Evolutionary conservation across 2,888 invertebrate species (phyloP).

Genomic region (Chironomus tentans): DNA sequence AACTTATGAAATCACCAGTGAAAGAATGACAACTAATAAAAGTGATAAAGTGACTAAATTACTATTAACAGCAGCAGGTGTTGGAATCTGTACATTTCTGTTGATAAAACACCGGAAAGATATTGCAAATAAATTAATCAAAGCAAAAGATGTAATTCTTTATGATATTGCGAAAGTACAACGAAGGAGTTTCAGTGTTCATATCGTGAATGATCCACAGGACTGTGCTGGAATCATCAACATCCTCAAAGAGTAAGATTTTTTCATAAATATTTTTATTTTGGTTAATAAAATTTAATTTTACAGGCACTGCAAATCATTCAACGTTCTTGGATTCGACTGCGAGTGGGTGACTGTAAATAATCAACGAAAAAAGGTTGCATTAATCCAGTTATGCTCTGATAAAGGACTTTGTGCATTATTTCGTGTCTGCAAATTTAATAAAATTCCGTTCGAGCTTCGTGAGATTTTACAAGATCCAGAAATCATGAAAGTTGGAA

Average conservation of each 20-base stretch:
- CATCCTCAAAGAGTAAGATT: background rate
- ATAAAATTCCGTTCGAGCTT: constrained; percentile 51
- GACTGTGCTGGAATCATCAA: background rate
- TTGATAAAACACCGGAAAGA: background rate
- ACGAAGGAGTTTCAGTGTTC: background rate
- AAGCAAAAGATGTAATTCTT: background rate
- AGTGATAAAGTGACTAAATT: background rate
- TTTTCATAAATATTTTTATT: background rate
- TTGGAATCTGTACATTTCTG: background rate
- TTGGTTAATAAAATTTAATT: background rate
- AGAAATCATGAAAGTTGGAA: constrained; percentile 65
- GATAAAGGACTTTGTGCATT: constrained; percentile 59
- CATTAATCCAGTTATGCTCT: constrained; percentile 64
- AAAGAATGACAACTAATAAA: background rate
- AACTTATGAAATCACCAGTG: background rate
- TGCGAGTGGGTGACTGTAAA: constrained; percentile 68
- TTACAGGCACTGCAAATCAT: constrained; percentile 35
- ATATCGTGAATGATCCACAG: background rate
- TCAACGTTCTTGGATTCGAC: constrained; percentile 61
- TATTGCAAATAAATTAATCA: background rate
- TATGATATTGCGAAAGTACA: background rate
- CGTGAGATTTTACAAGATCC: constrained; percentile 52
- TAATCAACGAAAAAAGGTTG: constrained; percentile 52
- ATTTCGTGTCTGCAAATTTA: constrained; percentile 54
- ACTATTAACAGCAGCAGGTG: background rate